Evolutionary conservation across 1,140 invertebrate genomes (phyloP).

Genomic region (Lepidurus couesii): DNA sequence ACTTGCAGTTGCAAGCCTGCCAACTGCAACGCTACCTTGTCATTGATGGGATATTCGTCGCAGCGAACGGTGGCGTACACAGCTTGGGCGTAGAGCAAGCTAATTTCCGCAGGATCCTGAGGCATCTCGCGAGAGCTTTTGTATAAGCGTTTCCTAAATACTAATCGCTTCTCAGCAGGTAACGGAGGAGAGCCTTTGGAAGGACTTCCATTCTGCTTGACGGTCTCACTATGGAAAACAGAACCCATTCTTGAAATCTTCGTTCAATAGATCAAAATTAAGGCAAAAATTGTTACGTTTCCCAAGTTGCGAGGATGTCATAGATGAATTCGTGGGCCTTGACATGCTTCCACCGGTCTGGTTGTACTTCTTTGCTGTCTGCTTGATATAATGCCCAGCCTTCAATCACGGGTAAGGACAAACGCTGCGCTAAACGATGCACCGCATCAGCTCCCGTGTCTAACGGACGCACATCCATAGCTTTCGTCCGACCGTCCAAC

Average conservation of each 20-base stretch:
- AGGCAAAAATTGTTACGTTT: conserved; percentile 57
- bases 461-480: conserved; percentile 88
- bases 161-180: conserved; percentile 80
- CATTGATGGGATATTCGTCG: conserved; percentile 90
- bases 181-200: conserved; percentile 44
- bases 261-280: neutral
- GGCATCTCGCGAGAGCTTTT: conserved; percentile 79
- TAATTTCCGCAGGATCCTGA: conserved; percentile 93
- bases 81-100: conserved; percentile 89
- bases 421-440: conserved; percentile 78
- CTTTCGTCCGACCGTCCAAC: conserved; percentile 88
- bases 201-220: conserved; percentile 23
- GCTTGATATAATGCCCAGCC: conserved; percentile 87
- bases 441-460: conserved; percentile 88
- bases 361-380: conserved; percentile 55
- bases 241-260: neutral
- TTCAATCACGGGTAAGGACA: conserved; percentile 72
- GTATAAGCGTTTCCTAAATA: conserved; percentile 87
- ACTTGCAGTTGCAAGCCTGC: conserved; percentile 92
- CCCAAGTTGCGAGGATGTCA: conserved; percentile 90
- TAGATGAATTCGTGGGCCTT: conserved; percentile 86
- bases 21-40: conserved; percentile 87
- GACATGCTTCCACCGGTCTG: conserved; percentile 84
- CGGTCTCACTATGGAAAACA: conserved; percentile 35
- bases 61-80: conserved; percentile 90